Evolutionary conservation across 2,888 invertebrate genomes (phyloP).

Genomic region (Arctia plantaginis): DNA sequence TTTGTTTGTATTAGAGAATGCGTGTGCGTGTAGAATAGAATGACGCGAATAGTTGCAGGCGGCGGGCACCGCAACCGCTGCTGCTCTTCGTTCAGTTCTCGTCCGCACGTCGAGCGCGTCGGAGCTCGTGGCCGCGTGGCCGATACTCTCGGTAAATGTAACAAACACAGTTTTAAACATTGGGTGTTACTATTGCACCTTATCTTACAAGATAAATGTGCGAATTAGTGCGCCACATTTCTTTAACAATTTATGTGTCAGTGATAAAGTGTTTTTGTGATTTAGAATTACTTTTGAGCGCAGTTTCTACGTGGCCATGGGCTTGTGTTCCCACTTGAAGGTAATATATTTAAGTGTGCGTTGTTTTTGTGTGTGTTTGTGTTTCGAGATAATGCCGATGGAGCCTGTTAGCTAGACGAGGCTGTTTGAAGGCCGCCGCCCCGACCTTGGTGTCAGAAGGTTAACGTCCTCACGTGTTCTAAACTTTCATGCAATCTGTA

Average conservation of each 20-base stretch:
- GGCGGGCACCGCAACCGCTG: conserved; percentile 63
- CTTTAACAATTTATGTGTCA: conserved; percentile 59
- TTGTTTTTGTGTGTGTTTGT: conserved; percentile 67
- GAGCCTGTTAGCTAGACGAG: conserved; percentile 78
- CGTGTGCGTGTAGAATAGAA: conserved; percentile 79
- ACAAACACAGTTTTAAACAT: conserved; percentile 60
- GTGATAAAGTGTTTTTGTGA: conserved; percentile 67
- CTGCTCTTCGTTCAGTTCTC: conserved; percentile 69
- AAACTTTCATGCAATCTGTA: conserved; percentile 70
- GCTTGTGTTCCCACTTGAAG: conserved; percentile 77
- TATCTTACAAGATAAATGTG: conserved; percentile 80
- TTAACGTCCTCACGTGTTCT: conserved; percentile 81
- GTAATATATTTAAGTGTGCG: conserved; percentile 76
- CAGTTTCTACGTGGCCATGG: conserved; percentile 81
- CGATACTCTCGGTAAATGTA: conserved; percentile 62
- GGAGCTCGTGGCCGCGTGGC: conserved; percentile 80
- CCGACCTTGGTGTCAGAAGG: conserved; percentile 85
- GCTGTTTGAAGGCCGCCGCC: conserved; percentile 85
- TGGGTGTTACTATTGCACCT: conserved; percentile 72
- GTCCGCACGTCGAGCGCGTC: conserved; percentile 72
- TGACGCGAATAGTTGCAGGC: conserved; percentile 83
- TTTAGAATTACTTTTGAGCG: conserved; percentile 71
- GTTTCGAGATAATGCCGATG: conserved; percentile 67
- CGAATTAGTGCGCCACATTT: conserved; percentile 72
- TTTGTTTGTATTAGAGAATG: conserved; percentile 81